phyloP scores from a whole-genome alignment of 2,113 vertebrate species.

The Serilophus lunatus region DNA sequence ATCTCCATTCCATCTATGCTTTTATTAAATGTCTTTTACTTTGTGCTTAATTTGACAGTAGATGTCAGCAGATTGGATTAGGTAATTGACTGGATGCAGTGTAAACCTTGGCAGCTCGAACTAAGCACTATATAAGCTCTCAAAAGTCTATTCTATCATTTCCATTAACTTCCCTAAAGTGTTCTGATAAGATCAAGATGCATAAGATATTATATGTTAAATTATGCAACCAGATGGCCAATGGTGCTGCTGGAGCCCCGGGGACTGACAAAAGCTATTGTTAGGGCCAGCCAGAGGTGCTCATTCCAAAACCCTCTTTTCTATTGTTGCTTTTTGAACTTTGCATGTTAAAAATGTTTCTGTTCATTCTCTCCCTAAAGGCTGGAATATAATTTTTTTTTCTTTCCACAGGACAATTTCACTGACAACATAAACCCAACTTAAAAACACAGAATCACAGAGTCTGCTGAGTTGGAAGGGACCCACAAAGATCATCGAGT shows the following conservation, averaged over 20 bases:
- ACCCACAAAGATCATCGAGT: neutral
- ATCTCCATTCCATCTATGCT: neutral
- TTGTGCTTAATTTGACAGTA: neutral
- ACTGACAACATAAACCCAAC: neutral
- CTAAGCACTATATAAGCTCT: neutral
- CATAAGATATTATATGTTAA: neutral
- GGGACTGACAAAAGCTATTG: neutral
- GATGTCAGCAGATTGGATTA: neutral
- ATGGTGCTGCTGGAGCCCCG: neutral
- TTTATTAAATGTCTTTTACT: conserved; percentile 8
- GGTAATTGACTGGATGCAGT: neutral
- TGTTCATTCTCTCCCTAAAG: neutral
- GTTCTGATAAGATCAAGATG: neutral
- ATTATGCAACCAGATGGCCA: neutral
- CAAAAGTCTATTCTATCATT: neutral
- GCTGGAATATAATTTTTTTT: neutral
- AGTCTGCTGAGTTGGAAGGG: neutral
- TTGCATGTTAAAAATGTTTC: neutral
- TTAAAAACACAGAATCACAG: neutral
- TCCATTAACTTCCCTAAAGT: neutral
- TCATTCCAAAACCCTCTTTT: neutral
- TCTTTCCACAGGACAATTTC: neutral
- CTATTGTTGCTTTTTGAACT: neutral
- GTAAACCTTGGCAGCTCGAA: neutral
- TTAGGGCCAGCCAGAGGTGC: neutral